These are phyloP conservation scores for Paragorgia papillata DNA, from an alignment of 92 coral and sea anemone genomes.

Conservation along the genomic window DNA sequence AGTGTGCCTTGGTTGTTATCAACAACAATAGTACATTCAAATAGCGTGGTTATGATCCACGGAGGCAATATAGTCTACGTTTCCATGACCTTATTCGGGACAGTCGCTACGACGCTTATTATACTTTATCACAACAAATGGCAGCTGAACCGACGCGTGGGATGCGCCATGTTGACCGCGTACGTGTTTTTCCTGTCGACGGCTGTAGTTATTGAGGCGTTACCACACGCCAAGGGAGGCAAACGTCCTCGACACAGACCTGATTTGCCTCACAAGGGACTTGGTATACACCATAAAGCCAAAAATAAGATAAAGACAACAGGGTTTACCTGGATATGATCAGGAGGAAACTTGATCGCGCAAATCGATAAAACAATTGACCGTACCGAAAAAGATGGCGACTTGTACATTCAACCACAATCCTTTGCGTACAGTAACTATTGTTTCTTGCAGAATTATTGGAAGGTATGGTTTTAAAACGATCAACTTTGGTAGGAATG, in stretches of 20 bases:
- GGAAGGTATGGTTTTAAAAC: no score
- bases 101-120: slow-evolving; percentile 70
- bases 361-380: no score
- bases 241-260: slow-evolving; percentile 86
- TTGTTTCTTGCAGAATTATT: no score
- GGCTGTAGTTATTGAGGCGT: slow-evolving; percentile 89
- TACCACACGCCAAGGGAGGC: slow-evolving; percentile 69
- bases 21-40: slow-evolving; percentile 86
- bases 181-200: slow-evolving; percentile 71
- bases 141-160: slow-evolving; percentile 81
- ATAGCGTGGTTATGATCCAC: slow-evolving; percentile 87
- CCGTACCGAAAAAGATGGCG: no score
- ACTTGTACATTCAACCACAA: no score
- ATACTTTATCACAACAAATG: slow-evolving; percentile 78
- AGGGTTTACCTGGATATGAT: slow-evolving; percentile 41
- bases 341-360: not conserved
- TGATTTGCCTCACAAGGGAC: slow-evolving; percentile 81
- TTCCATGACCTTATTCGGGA: slow-evolving; percentile 87
- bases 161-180: slow-evolving; percentile 68
- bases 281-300: slow-evolving; percentile 67
- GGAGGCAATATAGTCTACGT: slow-evolving; percentile 90
- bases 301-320: slow-evolving; percentile 52
- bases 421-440: no score
- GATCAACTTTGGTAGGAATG: no score
- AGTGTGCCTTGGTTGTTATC: slow-evolving; percentile 98